Percentiles rank a stretch among this genome's conserved stretches.
These are phyloP conservation scores for Ellobium chinense DNA, from an alignment of 2,888 invertebrate genomes.

Conservation along the genomic window DNA sequence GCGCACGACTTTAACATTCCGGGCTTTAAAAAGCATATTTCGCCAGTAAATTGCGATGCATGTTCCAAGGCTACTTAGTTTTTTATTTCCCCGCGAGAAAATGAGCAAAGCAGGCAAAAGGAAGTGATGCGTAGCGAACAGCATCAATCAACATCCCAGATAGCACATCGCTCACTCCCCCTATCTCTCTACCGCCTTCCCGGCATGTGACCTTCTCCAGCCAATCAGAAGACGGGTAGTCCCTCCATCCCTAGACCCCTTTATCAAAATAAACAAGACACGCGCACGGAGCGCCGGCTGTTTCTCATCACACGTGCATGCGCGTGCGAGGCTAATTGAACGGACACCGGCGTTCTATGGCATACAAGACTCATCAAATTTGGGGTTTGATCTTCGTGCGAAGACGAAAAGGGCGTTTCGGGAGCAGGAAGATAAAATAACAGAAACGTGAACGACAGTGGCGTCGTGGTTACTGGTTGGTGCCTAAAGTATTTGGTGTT, in stretches of 20 bases:
- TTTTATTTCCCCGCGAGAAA: neutral
- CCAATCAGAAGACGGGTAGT: conserved; percentile 21
- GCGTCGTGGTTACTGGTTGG: neutral
- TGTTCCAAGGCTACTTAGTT: neutral
- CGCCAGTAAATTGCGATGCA: conserved; percentile 12
- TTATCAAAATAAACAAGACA: conserved; percentile 38
- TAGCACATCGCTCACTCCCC: conserved; percentile 5
- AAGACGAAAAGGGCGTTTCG: conserved; percentile 8
- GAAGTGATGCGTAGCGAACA: conserved; percentile 29
- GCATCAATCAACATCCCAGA: conserved; percentile 38
- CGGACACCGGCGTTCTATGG: conserved; percentile 5
- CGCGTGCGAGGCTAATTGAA: conserved; percentile 40
- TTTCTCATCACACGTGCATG: conserved; percentile 33
- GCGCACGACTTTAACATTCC: neutral
- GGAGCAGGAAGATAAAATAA: neutral
- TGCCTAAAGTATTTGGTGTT: too few species aligned
- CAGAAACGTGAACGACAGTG: neutral
- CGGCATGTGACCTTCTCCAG: conserved; percentile 4
- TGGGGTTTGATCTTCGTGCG: neutral
- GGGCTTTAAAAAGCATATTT: neutral
- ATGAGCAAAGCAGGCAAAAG: conserved; percentile 16
- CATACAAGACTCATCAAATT: conserved; percentile 11
- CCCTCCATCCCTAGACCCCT: neutral
- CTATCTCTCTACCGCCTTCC: neutral
- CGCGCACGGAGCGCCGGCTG: conserved; percentile 25